Evolutionary conservation across 2,797 vertebrate species (phyloP).

Genomic region (Hipposideros larvatus): DNA sequence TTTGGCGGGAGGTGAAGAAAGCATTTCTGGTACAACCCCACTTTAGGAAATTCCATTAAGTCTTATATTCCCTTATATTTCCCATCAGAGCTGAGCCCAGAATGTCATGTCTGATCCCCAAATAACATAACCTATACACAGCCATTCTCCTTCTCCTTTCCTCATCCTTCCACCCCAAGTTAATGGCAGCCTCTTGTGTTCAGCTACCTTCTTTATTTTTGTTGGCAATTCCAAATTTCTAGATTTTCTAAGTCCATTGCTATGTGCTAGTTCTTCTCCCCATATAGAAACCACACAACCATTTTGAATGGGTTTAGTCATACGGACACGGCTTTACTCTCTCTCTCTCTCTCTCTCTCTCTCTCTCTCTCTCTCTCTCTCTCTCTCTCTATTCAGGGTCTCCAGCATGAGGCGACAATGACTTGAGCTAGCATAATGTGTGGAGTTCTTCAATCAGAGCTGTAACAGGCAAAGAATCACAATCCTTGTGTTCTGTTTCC

Average conservation of each 20-base stretch:
- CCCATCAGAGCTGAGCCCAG: neutral
- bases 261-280: neutral
- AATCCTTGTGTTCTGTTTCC: neutral
- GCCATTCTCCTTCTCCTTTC: neutral
- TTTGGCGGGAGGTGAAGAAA: neutral
- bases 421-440: neutral
- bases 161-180: neutral
- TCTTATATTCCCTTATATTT: neutral
- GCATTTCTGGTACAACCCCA: neutral
- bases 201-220: conserved; percentile 32
- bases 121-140: neutral
- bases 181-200: neutral
- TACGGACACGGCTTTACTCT: neutral
- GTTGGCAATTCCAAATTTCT: conserved; percentile 19
- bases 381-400: neutral
- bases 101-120: neutral
- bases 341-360: neutral
- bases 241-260: neutral
- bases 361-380: neutral
- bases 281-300: neutral
- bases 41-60: neutral
- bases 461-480: neutral
- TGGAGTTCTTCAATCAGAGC: neutral
- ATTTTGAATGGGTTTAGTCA: conserved; percentile 27
- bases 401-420: neutral